phyloP scores from a whole-genome alignment of 2,113 vertebrate species.

The Pycnonotus jocosus region DNA sequence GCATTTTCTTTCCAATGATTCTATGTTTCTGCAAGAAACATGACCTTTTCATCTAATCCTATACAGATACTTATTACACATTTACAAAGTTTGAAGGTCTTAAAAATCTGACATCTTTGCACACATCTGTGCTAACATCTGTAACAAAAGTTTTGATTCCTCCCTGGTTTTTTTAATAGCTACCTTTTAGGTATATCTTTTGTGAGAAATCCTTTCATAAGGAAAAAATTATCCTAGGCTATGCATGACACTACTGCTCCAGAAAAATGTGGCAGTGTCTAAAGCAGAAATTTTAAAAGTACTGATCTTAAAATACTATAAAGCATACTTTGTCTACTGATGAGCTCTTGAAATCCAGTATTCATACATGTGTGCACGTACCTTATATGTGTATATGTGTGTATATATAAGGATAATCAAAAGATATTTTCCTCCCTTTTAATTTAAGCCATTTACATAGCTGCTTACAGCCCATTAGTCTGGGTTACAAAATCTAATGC shows the following conservation, averaged over 20 bases:
- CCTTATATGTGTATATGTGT: neutral
- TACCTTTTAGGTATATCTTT: neutral
- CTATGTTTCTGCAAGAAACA: neutral
- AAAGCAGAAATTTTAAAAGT: neutral
- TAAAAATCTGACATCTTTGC: neutral
- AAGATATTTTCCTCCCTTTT: constrained; percentile 8
- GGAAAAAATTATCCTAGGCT: neutral
- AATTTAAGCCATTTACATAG: constrained; percentile 1
- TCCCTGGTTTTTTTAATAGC: neutral
- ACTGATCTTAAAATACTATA: neutral
- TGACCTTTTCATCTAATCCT: neutral
- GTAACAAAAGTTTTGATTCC: neutral
- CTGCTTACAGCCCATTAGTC: neutral
- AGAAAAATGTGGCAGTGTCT: neutral
- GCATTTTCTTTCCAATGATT: neutral
- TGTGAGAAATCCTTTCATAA: neutral
- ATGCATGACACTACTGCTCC: neutral
- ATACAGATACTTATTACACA: neutral
- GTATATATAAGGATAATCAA: neutral
- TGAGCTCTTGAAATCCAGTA: neutral
- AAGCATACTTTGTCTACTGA: neutral
- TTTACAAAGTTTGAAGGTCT: neutral
- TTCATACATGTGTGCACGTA: neutral
- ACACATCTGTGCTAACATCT: neutral
- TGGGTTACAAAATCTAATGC: constrained; percentile 36